Base-by-base conservation (phyloP, 1,140 invertebrate genomes). In the Parapsyche elsis region DNA sequence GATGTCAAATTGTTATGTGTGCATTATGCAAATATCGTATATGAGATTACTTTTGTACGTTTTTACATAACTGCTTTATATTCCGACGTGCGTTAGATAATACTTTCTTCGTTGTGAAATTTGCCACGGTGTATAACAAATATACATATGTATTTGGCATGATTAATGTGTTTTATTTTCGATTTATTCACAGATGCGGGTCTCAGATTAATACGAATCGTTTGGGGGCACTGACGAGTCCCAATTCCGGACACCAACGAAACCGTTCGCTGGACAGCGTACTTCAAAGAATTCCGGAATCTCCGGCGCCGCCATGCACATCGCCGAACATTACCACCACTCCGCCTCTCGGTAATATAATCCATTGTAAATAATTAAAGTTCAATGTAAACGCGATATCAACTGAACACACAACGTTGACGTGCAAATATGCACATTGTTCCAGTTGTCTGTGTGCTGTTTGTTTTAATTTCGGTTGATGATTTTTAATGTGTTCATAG, bases 261-360 rank as follows among this genome's bases (percentile, higher is more conserved):
- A 97, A 97, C 88, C 92, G 95, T 74, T 96, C 95, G 85, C 87
- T 97, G 84, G 95, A 97, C 86, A 96, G 95, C 71, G 95, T 95
- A 21, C 88, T 96, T 59, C 95, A 96, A 86, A 90, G 94, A 85
- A 96, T 96, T 82, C 95, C 95, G 21, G 95, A 96, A 89, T 94
- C 95, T 21, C 94, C 94, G 87, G 92, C 93, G 14, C 94, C 93
- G 21, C 93, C 93, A 7, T 95, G 94, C 87, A 94, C 94, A 71
- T 59, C 61, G 30, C 71, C 26, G 53, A 84, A 53, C 78, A 83
- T 81, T 57, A 83, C 74, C 5, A 76, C 80, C 12, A 67, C 74
- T 19, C 82, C 82, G 1, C 82, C 82, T 1, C 73, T 83, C 23
- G 82, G 82, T 83, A 78, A 26, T 26, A 24, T 24, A 24, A n/a